A percentile compares a stretch with the other conserved stretches of the same genome.
These are phyloP conservation scores for Meloidogyne floridensis DNA, from an alignment of 1,140 invertebrate species.

Conservation along the genomic window DNA sequence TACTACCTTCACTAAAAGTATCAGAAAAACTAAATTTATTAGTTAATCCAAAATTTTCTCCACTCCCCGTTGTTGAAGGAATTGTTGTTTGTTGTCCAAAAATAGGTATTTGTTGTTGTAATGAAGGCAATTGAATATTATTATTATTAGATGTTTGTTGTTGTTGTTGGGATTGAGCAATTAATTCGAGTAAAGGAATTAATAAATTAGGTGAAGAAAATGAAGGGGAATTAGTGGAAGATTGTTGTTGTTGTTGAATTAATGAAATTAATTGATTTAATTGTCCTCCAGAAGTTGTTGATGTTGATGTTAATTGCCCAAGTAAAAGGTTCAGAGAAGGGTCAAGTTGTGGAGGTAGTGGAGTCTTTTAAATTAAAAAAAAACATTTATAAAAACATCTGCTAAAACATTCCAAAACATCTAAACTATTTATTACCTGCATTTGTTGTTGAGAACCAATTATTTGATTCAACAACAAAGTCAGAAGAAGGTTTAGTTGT, in stretches of 20 bases:
- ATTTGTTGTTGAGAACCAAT: not conserved
- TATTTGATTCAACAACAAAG: not conserved
- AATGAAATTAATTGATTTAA: conserved; percentile 3
- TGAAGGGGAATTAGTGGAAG: not conserved
- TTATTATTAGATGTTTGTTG: not conserved
- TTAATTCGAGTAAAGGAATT: conserved; percentile 6
- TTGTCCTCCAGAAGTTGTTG: not conserved
- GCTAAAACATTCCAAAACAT: not conserved
- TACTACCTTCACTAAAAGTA: not conserved
- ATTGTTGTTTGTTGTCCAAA: conserved; percentile 3
- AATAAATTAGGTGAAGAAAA: not conserved
- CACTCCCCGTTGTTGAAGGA: not conserved
- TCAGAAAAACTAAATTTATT: conserved; percentile 7
- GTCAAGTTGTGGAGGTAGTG: not conserved
- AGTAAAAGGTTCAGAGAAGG: not conserved
- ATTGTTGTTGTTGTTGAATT: conserved; percentile 9
- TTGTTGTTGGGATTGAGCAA: not conserved
- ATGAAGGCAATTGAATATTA: conserved; percentile 7
- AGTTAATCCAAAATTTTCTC: conserved; percentile 9
- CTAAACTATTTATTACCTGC: not conserved
- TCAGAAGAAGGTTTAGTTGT: not conserved
- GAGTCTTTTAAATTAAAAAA: not conserved
- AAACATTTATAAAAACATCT: not conserved
- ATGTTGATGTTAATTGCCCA: not conserved
- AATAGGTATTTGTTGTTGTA: not conserved